phyloP scores from a whole-genome alignment of 1,140 invertebrate genomes.

The Solenopsis invicta region DNA sequence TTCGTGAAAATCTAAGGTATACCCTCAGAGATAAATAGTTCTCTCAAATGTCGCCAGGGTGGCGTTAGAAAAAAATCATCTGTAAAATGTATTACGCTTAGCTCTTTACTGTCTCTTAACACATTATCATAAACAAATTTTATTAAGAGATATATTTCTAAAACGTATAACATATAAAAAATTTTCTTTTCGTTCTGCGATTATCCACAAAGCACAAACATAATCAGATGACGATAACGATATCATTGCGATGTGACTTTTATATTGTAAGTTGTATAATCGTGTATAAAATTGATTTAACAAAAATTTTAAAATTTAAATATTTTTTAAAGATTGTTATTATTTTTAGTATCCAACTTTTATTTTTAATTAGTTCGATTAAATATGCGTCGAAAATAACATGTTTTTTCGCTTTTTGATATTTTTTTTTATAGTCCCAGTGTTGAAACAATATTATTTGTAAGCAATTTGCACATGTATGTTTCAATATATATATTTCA shows the following conservation, averaged over 20 bases:
- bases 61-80: conserved; percentile 20
- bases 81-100: conserved; percentile 12
- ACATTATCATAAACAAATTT: neutral
- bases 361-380: neutral
- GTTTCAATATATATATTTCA: neutral
- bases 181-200: neutral
- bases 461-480: neutral
- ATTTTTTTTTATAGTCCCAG: neutral
- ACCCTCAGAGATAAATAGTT: conserved; percentile 85
- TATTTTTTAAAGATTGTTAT: neutral
- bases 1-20: conserved; percentile 75
- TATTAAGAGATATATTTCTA: neutral
- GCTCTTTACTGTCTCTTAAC: neutral
- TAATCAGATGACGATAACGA: neutral
- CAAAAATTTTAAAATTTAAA: neutral
- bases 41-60: conserved; percentile 82
- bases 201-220: neutral
- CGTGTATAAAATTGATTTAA: neutral
- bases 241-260: neutral
- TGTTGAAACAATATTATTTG: neutral
- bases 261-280: conserved; percentile 10
- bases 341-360: neutral
- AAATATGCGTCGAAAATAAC: neutral
- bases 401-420: neutral
- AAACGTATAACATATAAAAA: neutral